Evolutionary conservation across 2,888 invertebrate species (phyloP).

Genomic region (Dicyrtoma fusca): DNA sequence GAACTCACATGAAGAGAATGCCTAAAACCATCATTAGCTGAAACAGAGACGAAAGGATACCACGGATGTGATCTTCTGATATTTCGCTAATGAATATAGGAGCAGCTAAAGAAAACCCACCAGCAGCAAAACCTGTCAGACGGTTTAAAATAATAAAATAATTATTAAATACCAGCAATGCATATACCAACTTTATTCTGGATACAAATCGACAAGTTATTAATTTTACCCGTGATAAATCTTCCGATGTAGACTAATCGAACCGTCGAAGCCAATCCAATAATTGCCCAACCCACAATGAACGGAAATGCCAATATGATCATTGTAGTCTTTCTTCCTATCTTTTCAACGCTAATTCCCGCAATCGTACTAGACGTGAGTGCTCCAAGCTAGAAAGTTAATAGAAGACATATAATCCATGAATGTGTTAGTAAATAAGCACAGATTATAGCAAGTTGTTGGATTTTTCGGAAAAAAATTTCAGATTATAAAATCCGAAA

Average conservation of each 20-base stretch:
- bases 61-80: constrained; percentile 79
- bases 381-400: constrained; percentile 31
- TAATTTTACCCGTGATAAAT: constrained; percentile 34
- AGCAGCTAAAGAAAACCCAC: constrained; percentile 34
- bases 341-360: constrained; percentile 55
- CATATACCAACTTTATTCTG: too few species aligned
- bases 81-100: constrained; percentile 61
- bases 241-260: constrained; percentile 27
- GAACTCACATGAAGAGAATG: constrained; percentile 50
- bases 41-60: constrained; percentile 82
- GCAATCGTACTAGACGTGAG: constrained; percentile 43
- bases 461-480: not conserved
- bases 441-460: too few species aligned
- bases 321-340: constrained; percentile 50
- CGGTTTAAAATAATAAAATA: not conserved
- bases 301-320: constrained; percentile 58
- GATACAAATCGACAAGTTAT: too few species aligned
- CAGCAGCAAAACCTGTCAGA: constrained; percentile 26
- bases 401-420: too few species aligned
- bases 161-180: too few species aligned
- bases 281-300: constrained; percentile 41
- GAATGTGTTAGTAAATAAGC: not conserved
- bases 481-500: not conserved
- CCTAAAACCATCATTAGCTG: constrained; percentile 72
- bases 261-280: constrained; percentile 3